These are phyloP conservation scores for Trialeurodes vaporariorum DNA, from an alignment of 1,140 invertebrate genomes.

Conservation along the genomic window DNA sequence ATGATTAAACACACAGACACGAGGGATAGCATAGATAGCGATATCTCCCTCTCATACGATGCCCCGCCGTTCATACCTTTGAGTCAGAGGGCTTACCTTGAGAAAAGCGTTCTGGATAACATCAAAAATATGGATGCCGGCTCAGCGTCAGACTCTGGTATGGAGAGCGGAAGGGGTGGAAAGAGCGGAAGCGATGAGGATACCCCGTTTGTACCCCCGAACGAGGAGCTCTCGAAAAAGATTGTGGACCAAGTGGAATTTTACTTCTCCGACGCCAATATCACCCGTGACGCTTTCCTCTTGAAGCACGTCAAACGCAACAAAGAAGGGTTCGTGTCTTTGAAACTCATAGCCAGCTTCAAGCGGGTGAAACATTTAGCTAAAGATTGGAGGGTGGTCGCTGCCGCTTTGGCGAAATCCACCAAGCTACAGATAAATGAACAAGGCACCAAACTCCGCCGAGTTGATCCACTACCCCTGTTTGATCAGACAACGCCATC, in stretches of 20 bases:
- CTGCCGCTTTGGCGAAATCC: slow-evolving; percentile 63
- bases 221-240: slow-evolving; percentile 57
- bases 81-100: slow-evolving; percentile 25
- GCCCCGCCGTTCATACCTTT: slow-evolving; percentile 24
- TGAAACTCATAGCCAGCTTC: slow-evolving; percentile 88
- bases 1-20: background rate
- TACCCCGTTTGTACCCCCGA: slow-evolving; percentile 38
- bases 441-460: slow-evolving; percentile 75
- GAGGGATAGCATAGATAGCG: slow-evolving; percentile 39
- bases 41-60: slow-evolving; percentile 44
- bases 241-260: slow-evolving; percentile 80
- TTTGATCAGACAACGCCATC: slow-evolving; percentile 85
- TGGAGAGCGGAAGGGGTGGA: slow-evolving; percentile 36
- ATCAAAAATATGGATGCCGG: slow-evolving; percentile 12
- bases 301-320: slow-evolving; percentile 87
- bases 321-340: slow-evolving; percentile 86
- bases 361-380: slow-evolving; percentile 85
- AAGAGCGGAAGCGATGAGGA: slow-evolving; percentile 23
- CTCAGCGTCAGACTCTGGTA: slow-evolving; percentile 42
- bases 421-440: slow-evolving; percentile 80
- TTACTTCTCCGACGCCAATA: slow-evolving; percentile 90
- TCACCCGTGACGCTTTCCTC: slow-evolving; percentile 88
- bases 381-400: slow-evolving; percentile 85
- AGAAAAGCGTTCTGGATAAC: background rate
- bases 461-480: slow-evolving; percentile 69